A percentile compares a stretch with the other conserved stretches of the same genome.
phyloP scores from a whole-genome alignment of 2,113 vertebrate genomes.

The Brachypodius melanocephalos region DNA sequence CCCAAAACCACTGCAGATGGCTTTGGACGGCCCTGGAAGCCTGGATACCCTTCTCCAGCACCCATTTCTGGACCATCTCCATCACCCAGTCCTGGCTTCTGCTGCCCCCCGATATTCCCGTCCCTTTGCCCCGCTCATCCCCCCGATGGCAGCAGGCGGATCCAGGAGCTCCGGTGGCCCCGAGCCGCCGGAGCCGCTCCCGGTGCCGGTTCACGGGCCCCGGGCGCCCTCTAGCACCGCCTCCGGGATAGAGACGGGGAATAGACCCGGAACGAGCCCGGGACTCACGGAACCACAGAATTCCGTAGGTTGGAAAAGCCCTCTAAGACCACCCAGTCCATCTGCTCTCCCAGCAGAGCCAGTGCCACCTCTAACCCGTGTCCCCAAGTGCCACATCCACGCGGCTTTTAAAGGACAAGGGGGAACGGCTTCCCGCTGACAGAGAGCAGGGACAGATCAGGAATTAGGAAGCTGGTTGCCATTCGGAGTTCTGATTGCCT shows the following conservation, averaged over 20 bases:
- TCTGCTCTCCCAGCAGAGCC: neutral
- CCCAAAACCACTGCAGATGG: neutral
- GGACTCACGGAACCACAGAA: fast-evolving
- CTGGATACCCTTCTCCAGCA: fast-evolving
- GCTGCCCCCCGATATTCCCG: fast-evolving
- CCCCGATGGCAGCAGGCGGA: fast-evolving
- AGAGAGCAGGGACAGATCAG: neutral
- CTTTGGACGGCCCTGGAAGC: neutral
- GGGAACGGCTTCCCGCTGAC: neutral
- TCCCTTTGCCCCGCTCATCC: fast-evolving
- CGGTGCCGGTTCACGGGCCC: neutral
- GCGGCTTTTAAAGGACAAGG: neutral
- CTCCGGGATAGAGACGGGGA: neutral
- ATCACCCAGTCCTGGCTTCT: neutral
- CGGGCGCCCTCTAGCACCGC: neutral
- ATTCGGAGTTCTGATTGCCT: neutral
- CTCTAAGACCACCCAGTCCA: neutral
- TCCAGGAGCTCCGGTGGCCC: fast-evolving
- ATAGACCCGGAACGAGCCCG: neutral
- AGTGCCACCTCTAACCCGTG: fast-evolving
- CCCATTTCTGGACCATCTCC: neutral
- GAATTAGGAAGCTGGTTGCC: neutral
- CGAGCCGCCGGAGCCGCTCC: neutral
- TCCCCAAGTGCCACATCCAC: neutral
- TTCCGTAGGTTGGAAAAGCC: fast-evolving